Conservation (phyloP, 2,888 invertebrate genomes). For the Macaria liturata region DNA sequence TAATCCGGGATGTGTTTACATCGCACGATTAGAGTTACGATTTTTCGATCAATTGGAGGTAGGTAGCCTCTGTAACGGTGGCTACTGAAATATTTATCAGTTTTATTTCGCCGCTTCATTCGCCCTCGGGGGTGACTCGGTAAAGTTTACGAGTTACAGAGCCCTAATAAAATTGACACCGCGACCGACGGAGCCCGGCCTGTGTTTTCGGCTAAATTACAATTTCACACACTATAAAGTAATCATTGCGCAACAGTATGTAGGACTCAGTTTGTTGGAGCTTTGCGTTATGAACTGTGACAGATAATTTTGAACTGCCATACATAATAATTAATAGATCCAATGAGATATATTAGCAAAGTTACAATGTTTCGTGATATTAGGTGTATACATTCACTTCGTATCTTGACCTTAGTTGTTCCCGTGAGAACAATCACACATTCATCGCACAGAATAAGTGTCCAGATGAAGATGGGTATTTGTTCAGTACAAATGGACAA, state of each 20-base stretch:
- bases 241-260: background rate
- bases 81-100: slow-evolving; percentile 11
- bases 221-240: slow-evolving; percentile 12
- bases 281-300: background rate
- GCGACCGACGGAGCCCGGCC: background rate
- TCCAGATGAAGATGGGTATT: too few relatives aligned
- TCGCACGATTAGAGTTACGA: slow-evolving; percentile 21
- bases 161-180: slow-evolving; percentile 20
- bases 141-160: slow-evolving; percentile 20
- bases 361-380: too few relatives aligned
- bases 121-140: slow-evolving; percentile 1
- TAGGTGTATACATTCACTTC: too few relatives aligned
- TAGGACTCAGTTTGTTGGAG: background rate
- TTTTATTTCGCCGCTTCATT: slow-evolving; percentile 12
- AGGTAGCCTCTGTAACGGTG: slow-evolving; percentile 2
- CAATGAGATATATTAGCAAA: too few relatives aligned
- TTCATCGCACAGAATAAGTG: too few relatives aligned
- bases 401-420: too few relatives aligned
- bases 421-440: too few relatives aligned
- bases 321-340: too few relatives aligned
- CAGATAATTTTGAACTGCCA: too few relatives aligned
- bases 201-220: slow-evolving; percentile 7
- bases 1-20: slow-evolving; percentile 38
- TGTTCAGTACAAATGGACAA: background rate
- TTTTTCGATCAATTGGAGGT: slow-evolving; percentile 27